Evolutionary conservation across 2,797 vertebrate genomes (phyloP).

Genomic region (Phaenicophaeus curvirostris): DNA sequence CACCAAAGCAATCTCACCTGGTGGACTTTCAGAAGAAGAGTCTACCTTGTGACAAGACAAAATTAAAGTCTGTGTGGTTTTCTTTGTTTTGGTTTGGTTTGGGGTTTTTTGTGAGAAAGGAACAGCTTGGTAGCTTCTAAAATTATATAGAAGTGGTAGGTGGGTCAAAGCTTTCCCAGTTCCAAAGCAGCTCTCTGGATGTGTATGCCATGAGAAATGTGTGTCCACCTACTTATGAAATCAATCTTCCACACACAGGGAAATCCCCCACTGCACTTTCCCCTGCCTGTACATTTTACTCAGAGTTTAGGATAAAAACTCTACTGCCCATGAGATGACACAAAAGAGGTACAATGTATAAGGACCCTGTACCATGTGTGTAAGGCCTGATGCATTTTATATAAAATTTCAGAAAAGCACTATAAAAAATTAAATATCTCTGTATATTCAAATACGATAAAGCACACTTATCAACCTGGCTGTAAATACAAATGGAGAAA

Average conservation of each 20-base stretch:
- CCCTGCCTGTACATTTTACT: background rate
- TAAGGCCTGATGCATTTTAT: background rate
- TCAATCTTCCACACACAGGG: fast-evolving
- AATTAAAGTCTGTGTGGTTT: background rate
- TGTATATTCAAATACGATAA: background rate
- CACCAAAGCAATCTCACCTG: background rate
- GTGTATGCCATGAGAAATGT: background rate
- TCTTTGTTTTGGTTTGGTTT: too few relatives aligned
- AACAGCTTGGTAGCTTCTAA: background rate
- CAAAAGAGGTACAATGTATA: background rate
- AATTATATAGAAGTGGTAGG: background rate
- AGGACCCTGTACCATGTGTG: background rate
- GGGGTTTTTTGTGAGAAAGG: background rate
- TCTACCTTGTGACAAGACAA: background rate
- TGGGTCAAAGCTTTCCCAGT: background rate
- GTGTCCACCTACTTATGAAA: background rate
- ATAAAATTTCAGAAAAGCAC: background rate
- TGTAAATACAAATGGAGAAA: background rate
- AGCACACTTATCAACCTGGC: background rate
- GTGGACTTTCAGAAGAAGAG: background rate
- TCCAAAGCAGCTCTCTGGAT: background rate
- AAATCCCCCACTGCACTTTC: fast-evolving
- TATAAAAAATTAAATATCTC: background rate
- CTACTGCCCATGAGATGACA: background rate
- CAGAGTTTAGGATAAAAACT: background rate